Evolutionary conservation across 2,113 vertebrate species (phyloP).

Genomic region (Gavialis gangeticus): DNA sequence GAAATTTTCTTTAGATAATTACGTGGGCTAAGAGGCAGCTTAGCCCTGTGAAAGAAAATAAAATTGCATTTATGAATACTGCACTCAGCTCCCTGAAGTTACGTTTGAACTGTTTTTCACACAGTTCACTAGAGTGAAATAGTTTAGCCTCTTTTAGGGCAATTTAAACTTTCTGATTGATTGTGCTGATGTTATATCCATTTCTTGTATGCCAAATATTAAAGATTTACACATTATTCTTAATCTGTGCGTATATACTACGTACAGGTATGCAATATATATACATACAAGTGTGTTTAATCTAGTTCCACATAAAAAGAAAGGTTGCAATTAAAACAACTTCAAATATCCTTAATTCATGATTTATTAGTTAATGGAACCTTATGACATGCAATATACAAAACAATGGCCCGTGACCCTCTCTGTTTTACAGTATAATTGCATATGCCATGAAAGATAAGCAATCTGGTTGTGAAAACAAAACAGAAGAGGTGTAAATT

Average conservation of each 20-base stretch:
- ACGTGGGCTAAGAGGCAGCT: constrained; percentile 15
- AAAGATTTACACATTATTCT: background rate
- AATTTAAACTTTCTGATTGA: background rate
- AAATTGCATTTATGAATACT: constrained; percentile 13
- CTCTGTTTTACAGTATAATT: background rate
- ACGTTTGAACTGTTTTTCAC: background rate
- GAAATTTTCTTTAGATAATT: constrained; percentile 17
- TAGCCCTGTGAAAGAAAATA: background rate
- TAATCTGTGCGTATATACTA: background rate
- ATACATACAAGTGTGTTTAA: no score
- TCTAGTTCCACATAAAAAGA: no score
- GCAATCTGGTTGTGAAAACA: background rate
- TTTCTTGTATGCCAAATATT: background rate
- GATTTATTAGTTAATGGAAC: background rate
- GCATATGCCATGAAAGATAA: background rate
- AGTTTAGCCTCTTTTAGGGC: background rate
- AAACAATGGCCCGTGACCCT: background rate
- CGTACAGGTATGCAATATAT: no score
- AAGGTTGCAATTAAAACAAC: background rate
- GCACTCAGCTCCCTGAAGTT: constrained; percentile 2
- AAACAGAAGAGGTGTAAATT: background rate
- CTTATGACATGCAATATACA: background rate
- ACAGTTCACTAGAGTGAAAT: no score
- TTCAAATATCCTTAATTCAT: background rate
- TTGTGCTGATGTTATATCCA: background rate